Conservation (phyloP, 1,140 invertebrate species). For the Ostrea edulis region DNA sequence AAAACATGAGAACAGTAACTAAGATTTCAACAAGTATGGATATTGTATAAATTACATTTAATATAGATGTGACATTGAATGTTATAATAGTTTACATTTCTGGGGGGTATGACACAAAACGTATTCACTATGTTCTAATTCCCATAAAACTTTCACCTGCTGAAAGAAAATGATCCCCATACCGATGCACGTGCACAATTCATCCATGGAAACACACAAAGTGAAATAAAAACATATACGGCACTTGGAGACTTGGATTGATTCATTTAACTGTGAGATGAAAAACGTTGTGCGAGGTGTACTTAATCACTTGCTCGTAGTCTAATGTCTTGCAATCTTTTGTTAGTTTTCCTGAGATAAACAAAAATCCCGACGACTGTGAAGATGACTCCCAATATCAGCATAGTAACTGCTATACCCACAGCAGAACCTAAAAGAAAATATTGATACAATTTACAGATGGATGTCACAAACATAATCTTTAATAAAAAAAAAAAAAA, state of each 20-base stretch:
- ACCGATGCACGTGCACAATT: neutral
- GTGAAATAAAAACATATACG: neutral
- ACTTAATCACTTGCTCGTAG: conserved; percentile 49
- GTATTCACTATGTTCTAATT: no score
- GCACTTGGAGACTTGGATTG: neutral
- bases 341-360: conserved; percentile 50
- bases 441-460: neutral
- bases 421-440: conserved; percentile 58
- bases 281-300: conserved; percentile 41
- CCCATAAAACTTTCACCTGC: neutral
- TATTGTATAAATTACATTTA: no score
- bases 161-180: neutral
- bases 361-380: conserved; percentile 51
- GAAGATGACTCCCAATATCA: conserved; percentile 56
- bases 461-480: no score
- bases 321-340: conserved; percentile 54
- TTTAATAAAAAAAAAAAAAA: no score
- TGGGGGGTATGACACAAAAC: no score
- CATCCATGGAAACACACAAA: neutral
- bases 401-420: conserved; percentile 62
- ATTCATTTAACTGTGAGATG: neutral
- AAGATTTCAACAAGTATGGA: no score
- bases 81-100: no score
- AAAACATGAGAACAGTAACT: no score
- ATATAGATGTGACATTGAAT: no score